Conservation (phyloP, 1,140 invertebrate genomes). For the Ceratina calcarata region DNA sequence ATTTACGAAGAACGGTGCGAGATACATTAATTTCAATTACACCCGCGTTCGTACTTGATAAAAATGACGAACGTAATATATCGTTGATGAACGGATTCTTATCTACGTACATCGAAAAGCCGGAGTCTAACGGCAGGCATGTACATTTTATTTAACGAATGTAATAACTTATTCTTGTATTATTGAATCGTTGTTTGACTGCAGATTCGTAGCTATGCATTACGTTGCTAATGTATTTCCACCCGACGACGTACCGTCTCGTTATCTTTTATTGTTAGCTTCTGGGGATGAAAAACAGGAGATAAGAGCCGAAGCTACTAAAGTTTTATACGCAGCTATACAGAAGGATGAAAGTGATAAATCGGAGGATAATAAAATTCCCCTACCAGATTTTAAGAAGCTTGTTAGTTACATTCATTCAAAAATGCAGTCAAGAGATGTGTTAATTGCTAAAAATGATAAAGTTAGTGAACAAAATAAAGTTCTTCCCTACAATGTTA, state of each 20-base stretch:
- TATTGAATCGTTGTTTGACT: conserved; percentile 8
- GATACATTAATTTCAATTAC: conserved; percentile 83
- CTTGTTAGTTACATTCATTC: conserved; percentile 84
- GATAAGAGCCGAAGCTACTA: conserved; percentile 86
- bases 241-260: conserved; percentile 88
- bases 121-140: conserved; percentile 73
- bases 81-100: conserved; percentile 82
- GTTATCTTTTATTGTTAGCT: conserved; percentile 91
- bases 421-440: conserved; percentile 82
- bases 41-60: conserved; percentile 79
- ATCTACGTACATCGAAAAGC: conserved; percentile 72
- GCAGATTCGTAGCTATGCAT: conserved; percentile 89
- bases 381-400: conserved; percentile 81
- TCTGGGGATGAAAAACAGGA: conserved; percentile 92
- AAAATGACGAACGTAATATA: conserved; percentile 72
- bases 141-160: conserved; percentile 60
- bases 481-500: conserved; percentile 80
- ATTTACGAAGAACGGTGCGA: conserved; percentile 81
- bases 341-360: conserved; percentile 78
- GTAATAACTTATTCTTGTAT: conserved; percentile 82
- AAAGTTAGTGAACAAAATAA: conserved; percentile 82
- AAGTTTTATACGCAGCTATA: conserved; percentile 84
- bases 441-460: conserved; percentile 80
- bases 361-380: conserved; percentile 66
- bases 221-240: conserved; percentile 92